phyloP scores from a whole-genome alignment of 2,888 invertebrate genomes.

The Microplitis manilae region DNA sequence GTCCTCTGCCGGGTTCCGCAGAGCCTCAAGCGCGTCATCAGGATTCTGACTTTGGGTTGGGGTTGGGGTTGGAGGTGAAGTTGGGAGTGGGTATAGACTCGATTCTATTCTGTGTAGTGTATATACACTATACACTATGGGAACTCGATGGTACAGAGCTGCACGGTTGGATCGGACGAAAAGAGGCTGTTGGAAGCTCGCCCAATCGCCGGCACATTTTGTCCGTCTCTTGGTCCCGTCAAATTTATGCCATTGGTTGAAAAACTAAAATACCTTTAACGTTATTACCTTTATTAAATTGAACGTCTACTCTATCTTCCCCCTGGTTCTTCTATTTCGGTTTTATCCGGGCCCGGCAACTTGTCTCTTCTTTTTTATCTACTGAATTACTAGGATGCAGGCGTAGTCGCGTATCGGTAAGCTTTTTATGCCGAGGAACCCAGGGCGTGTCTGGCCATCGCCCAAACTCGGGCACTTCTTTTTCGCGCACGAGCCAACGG shows the following conservation, averaged over 20 bases:
- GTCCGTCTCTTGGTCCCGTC: conserved; percentile 50
- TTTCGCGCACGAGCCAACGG: conserved; percentile 16
- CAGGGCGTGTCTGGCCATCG: conserved; percentile 44
- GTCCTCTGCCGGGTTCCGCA: not conserved
- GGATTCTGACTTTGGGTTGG: too few relatives aligned
- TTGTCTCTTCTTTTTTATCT: not conserved
- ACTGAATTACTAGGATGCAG: not conserved
- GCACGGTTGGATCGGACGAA: conserved; percentile 37
- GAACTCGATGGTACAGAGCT: too few relatives aligned
- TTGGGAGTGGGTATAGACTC: too few relatives aligned
- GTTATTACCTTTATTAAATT: conserved; percentile 71
- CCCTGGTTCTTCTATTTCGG: not conserved
- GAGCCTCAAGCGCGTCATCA: too few relatives aligned
- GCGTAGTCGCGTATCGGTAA: conserved; percentile 34
- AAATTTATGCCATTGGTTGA: conserved; percentile 46
- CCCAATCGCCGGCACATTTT: conserved; percentile 69
- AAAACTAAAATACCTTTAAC: conserved; percentile 67
- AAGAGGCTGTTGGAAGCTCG: conserved; percentile 67
- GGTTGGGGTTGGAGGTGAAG: too few relatives aligned
- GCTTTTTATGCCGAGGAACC: conserved; percentile 35
- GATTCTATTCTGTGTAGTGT: too few relatives aligned
- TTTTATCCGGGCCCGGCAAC: not conserved
- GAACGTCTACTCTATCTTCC: conserved; percentile 52
- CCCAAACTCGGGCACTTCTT: conserved; percentile 33
- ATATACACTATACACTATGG: conserved; percentile 31